These are phyloP conservation scores for Vidua macroura DNA, from an alignment of 2,113 vertebrate species.

Conservation along the genomic window DNA sequence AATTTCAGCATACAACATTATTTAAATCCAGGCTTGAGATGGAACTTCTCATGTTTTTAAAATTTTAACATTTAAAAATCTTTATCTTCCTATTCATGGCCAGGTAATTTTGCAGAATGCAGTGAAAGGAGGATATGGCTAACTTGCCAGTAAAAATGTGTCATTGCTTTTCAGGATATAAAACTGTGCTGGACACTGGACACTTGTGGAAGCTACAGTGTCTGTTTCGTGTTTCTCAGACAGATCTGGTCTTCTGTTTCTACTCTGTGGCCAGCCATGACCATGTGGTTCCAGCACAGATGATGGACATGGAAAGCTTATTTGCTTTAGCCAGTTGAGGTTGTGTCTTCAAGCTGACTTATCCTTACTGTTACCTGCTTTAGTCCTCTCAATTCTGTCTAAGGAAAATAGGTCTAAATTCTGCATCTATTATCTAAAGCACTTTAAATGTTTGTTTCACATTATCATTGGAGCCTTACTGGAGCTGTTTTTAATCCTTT, in stretches of 20 bases:
- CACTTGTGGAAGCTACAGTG: neutral
- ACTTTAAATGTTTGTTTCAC: neutral
- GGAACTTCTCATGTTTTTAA: neutral
- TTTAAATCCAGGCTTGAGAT: constrained; percentile 85
- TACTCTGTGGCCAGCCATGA: neutral
- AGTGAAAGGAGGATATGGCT: neutral
- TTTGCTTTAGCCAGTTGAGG: neutral
- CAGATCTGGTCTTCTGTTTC: neutral
- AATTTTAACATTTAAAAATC: neutral
- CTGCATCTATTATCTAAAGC: neutral
- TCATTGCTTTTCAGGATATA: neutral
- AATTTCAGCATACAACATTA: constrained; percentile 85
- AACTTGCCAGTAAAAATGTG: neutral
- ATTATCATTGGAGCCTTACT: neutral
- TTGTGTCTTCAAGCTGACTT: neutral
- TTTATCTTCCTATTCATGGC: neutral
- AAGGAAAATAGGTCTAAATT: neutral
- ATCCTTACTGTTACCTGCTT: neutral
- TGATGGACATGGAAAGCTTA: neutral
- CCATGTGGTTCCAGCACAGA: neutral
- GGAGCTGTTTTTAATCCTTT: neutral
- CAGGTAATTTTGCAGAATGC: neutral
- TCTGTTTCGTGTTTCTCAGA: neutral
- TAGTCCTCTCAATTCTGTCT: neutral
- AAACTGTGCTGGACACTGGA: neutral